Conservation (phyloP, 2,888 invertebrate genomes). For the Seladonia tumulorum region DNA sequence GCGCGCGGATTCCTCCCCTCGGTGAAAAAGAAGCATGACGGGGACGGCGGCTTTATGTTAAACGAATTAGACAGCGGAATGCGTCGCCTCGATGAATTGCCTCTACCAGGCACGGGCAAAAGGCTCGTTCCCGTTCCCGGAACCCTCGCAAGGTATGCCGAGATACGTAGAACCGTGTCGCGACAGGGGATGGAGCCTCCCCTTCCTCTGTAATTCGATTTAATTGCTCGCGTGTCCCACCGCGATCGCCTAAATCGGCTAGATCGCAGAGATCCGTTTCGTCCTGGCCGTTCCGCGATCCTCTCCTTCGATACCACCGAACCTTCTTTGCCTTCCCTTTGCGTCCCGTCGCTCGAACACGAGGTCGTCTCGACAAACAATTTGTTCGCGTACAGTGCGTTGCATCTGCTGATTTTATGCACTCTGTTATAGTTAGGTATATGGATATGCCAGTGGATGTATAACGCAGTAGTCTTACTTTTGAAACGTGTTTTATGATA, state of each 20-base stretch:
- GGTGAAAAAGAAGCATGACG: slow-evolving; percentile 32
- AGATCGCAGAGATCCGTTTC: slow-evolving; percentile 11
- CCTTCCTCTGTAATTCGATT: neutral
- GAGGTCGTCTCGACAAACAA: too few species aligned
- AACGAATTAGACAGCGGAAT: slow-evolving; percentile 84
- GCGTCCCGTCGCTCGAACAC: too few species aligned
- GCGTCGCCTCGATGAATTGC: slow-evolving; percentile 80
- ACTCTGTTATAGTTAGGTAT: too few species aligned
- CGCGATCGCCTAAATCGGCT: neutral
- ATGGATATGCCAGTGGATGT: too few species aligned
- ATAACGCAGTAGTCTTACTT: too few species aligned
- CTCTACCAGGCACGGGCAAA: slow-evolving; percentile 56
- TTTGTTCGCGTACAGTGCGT: too few species aligned
- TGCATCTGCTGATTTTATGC: too few species aligned
- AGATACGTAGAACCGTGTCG: slow-evolving; percentile 47
- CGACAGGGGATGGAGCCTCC: slow-evolving; percentile 38
- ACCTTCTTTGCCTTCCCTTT: too few species aligned
- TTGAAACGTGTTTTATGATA: too few species aligned
- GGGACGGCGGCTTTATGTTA: slow-evolving; percentile 79
- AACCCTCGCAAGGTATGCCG: slow-evolving; percentile 49
- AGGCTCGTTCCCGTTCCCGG: slow-evolving; percentile 56
- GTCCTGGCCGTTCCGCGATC: neutral
- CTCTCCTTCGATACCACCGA: neutral
- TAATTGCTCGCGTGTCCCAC: slow-evolving; percentile 50
- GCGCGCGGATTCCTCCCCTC: slow-evolving; percentile 71